Conservation (phyloP, 2,888 invertebrate species). For the Podotricha telesiphe region DNA sequence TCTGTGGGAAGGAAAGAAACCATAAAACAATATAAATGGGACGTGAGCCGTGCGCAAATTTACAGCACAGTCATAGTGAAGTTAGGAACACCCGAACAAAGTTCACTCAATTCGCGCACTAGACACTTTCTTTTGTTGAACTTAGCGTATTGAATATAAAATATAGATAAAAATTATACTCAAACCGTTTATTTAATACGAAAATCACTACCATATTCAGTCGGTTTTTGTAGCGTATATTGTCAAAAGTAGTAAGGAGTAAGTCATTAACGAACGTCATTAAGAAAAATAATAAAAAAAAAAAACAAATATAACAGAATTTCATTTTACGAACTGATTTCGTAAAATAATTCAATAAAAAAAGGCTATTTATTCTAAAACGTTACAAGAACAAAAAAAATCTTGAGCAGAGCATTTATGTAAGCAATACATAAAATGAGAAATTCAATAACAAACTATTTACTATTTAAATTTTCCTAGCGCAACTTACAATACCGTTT, state of each 20-base stretch:
- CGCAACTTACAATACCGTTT: conserved; percentile 10
- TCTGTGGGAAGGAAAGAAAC: conserved; percentile 67
- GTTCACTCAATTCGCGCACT: conserved; percentile 59
- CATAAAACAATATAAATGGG: conserved; percentile 79
- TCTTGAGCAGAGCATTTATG: background rate
- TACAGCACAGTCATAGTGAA: conserved; percentile 47
- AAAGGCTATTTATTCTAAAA: no score
- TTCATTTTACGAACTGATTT: background rate
- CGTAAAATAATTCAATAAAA: background rate
- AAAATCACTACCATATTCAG: background rate
- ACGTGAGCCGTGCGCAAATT: conserved; percentile 61
- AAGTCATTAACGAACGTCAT: no score
- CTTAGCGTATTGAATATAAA: conserved; percentile 50
- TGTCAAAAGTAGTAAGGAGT: conserved; percentile 26
- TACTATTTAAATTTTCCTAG: conserved; percentile 10
- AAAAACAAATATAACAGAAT: no score
- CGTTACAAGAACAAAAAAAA: background rate
- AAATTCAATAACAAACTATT: conserved; percentile 10
- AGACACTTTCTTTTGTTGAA: conserved; percentile 48
- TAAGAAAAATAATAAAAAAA: no score
- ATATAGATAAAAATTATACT: conserved; percentile 39
- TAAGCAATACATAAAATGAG: background rate
- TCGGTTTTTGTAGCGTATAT: background rate
- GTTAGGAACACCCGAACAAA: conserved; percentile 52
- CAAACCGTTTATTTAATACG: conserved; percentile 35